phyloP scores from a whole-genome alignment of 2,113 vertebrate genomes.

The Caloenas nicobarica region DNA sequence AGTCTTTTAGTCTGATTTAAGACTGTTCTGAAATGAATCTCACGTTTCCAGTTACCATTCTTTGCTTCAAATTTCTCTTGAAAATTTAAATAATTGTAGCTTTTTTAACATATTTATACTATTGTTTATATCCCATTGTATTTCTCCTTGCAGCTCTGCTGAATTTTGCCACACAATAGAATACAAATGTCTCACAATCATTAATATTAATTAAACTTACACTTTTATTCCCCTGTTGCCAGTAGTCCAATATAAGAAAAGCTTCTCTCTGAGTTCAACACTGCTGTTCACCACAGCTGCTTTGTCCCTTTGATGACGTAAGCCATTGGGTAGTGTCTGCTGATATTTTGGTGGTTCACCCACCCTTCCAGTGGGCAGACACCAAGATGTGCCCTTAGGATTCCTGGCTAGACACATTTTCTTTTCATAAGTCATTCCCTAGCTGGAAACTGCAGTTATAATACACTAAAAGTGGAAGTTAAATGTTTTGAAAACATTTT shows the following conservation, averaged over 20 bases:
- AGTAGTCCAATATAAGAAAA: neutral
- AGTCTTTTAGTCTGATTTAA: neutral
- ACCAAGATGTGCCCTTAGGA: neutral
- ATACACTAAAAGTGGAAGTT: neutral
- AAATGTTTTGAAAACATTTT: neutral
- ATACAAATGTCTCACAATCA: neutral
- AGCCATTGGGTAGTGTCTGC: neutral
- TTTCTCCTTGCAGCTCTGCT: neutral
- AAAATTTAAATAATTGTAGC: neutral
- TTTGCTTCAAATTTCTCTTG: neutral
- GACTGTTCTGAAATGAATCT: neutral
- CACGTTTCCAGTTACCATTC: neutral
- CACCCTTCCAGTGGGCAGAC: neutral
- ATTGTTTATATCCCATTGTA: neutral
- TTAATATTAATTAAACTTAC: neutral
- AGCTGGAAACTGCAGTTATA: neutral
- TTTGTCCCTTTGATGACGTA: neutral
- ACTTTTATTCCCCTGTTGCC: neutral
- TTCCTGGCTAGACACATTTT: neutral
- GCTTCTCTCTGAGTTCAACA: neutral
- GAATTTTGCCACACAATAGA: neutral
- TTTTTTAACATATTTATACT: neutral
- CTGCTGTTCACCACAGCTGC: neutral
- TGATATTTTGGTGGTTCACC: neutral
- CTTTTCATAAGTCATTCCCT: neutral